These are phyloP conservation scores for Tyria jacobaeae DNA, from an alignment of 2,888 invertebrate species.

Conservation along the genomic window DNA sequence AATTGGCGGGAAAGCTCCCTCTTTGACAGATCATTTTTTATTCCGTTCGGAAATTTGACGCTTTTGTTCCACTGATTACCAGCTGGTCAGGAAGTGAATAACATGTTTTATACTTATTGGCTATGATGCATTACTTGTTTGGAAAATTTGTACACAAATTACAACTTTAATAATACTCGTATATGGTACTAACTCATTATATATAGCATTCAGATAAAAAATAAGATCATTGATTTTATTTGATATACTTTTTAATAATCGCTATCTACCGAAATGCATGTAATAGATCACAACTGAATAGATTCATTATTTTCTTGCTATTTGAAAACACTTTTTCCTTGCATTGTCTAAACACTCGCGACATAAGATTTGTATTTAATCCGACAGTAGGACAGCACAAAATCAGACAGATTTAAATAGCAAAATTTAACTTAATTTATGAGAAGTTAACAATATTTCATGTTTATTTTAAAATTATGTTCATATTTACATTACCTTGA, in stretches of 20 bases:
- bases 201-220: background rate
- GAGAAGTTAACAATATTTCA: background rate
- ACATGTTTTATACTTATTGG: constrained; percentile 32
- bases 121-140: constrained; percentile 15
- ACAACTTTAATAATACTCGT: too few relatives aligned
- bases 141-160: constrained; percentile 1
- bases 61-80: constrained; percentile 78
- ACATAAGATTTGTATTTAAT: too few relatives aligned
- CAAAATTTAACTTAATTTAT: background rate
- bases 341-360: background rate
- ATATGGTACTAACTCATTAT: background rate
- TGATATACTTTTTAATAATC: too few relatives aligned
- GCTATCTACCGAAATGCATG: too few relatives aligned
- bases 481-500: background rate
- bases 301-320: background rate
- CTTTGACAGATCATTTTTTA: constrained; percentile 84
- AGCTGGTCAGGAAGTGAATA: constrained; percentile 79
- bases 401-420: background rate
- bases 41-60: constrained; percentile 75
- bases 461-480: background rate
- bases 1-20: constrained; percentile 81
- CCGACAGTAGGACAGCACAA: too few relatives aligned
- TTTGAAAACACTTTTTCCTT: background rate
- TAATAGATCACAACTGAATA: background rate
- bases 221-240: too few relatives aligned